Evolutionary conservation across 2,888 invertebrate genomes (phyloP), one percentile per base, ranked within the genome.

Genomic region (Watsonalla cultraria): DNA sequence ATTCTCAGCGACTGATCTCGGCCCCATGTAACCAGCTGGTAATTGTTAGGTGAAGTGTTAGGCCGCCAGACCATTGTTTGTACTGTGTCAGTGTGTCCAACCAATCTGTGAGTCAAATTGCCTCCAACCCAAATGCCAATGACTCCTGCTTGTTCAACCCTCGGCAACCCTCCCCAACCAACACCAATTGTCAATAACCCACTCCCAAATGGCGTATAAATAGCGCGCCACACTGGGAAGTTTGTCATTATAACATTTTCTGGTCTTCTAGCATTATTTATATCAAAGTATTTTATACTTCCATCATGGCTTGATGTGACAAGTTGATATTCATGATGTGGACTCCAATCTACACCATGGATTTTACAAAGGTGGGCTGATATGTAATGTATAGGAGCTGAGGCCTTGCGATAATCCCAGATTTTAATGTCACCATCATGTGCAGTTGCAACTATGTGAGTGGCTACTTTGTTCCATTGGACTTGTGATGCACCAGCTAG

Each of bases 381-480:
- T 67, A 99, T 97, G 70, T 98, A 98, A 76, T 97, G 96, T 5
- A 97, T 93, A 0, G 98, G 98, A 52, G 95, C 93, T 51, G 94
- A 94, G 59, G 95, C 93, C 89, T 98, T 98, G 60, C 98, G 92
- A 65, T 96, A 95, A 82, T 99, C 99, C 98, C 98, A 99, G 63
- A 99, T 94, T 81, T 98, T 95, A 5, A 99, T 94, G 84, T 98
- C 98, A 2, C 98, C 98, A 78, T 98, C 98, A 82, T 99, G 98
- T 5, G 98, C 96, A 47, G 98, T 98, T 1, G 98, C 98, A 62
- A 99, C 91, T 60, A 97, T 91, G 78, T 98, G 92, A 0, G 95
- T 92, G 1, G 96, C 95, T 51, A 97, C 92, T 71, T 95, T 94
- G 80, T 98, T 98, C 95, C 98, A 99, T 71, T 97, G 95, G 0